Conservation (phyloP, 2,113 vertebrate genomes). For the human (Homo sapiens) region DNA sequence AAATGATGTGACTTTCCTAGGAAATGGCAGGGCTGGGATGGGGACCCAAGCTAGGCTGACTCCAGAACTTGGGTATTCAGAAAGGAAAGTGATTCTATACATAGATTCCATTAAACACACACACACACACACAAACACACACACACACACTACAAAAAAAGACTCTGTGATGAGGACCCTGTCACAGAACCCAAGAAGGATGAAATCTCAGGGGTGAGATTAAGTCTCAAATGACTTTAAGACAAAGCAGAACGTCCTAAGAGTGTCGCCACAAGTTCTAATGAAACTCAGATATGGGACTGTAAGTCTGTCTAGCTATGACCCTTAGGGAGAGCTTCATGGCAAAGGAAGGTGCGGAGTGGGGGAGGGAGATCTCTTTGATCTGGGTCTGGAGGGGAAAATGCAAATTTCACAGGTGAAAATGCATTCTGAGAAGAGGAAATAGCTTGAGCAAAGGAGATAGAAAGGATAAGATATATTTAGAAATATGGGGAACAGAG, state of each 20-base stretch:
- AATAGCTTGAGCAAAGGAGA: neutral
- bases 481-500: neutral
- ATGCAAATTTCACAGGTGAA: neutral
- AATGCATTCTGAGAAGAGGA: neutral
- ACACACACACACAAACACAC: neutral
- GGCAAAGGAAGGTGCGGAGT: neutral
- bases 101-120: neutral
- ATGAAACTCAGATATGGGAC: neutral
- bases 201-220: neutral
- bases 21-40: neutral
- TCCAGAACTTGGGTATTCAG: neutral
- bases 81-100: neutral
- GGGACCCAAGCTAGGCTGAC: neutral
- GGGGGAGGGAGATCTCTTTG: neutral
- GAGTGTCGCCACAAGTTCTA: neutral
- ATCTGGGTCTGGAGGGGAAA: neutral
- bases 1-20: fast-evolving
- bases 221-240: neutral
- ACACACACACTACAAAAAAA: neutral
- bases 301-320: neutral
- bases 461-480: neutral
- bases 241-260: neutral
- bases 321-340: neutral
- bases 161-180: neutral
- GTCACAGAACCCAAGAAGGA: neutral